Evolutionary conservation across 2,888 invertebrate species (phyloP).

Genomic region (Pandemis cinnamomeana): DNA sequence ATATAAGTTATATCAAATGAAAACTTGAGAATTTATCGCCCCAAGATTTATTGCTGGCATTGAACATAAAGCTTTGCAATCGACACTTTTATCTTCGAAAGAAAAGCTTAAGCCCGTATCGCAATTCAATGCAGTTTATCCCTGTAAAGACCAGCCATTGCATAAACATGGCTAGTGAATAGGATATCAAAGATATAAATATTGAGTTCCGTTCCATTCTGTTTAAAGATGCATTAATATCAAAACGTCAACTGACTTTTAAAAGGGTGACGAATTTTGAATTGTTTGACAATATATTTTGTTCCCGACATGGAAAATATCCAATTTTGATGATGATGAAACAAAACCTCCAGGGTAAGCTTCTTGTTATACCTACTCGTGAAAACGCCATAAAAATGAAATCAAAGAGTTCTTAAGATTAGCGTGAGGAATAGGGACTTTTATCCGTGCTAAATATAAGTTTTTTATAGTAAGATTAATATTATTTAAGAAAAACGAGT

Average conservation of each 20-base stretch:
- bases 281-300: no score
- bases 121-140: constrained; percentile 58
- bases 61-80: constrained; percentile 43
- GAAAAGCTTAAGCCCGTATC: constrained; percentile 45
- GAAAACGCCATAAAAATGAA: no score
- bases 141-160: constrained; percentile 51
- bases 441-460: no score
- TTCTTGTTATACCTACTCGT: no score
- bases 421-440: no score
- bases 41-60: constrained; percentile 36
- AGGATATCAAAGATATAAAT: not conserved
- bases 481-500: no score
- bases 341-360: no score
- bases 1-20: not conserved
- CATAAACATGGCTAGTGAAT: constrained; percentile 55
- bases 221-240: not conserved
- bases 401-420: no score
- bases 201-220: not conserved
- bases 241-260: not conserved
- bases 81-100: constrained; percentile 42
- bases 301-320: no score
- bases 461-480: no score
- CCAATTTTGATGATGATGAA: no score
- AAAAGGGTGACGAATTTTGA: no score
- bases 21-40: constrained; percentile 14